Evolutionary conservation across 2,888 invertebrate species (phyloP), one percentile per base, ranked within the genome.

Genomic region (Oxyteleia sp.): DNA sequence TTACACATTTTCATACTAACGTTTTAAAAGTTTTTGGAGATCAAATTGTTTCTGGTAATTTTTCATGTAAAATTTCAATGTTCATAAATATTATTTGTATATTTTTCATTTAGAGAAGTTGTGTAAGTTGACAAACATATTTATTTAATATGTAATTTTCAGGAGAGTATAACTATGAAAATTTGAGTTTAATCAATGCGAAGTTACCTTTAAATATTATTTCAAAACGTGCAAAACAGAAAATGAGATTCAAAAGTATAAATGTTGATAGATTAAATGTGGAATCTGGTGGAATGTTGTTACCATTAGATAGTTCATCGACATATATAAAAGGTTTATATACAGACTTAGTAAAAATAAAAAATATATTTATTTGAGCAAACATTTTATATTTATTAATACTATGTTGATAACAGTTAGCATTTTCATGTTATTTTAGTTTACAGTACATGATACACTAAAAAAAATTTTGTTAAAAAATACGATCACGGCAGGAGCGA

Each of bases 21-120:
- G 93, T 94, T 0, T 89, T 96, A 10, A 94, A 93, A 89, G 93
- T 92, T 16, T 85, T 85, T 1, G 95, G 94, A 1, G 88, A 94
- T 86, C 95, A 95, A 91, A 85, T 87, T 55, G 89, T 95, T 3
- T 93, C 90, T 13, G 91, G 92, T 87, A 87, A 88, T 7, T 92
- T 53, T 13, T 23, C 11, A 23, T 23, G 15, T 23, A 10, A n/a
- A n/a, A n/a, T n/a, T n/a, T n/a, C n/a, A n/a, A n/a, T n/a, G n/a
- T n/a, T n/a, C n/a, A n/a, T n/a, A n/a, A n/a, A n/a, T n/a, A n/a
- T n/a, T n/a, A n/a, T n/a, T n/a, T n/a, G n/a, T n/a, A n/a, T n/a
- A n/a, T n/a, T n/a, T n/a, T n/a, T n/a, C n/a, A n/a, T n/a, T n/a
- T n/a, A n/a, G n/a, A n/a, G n/a, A n/a, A n/a, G n/a, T n/a, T 23